Evolutionary conservation across 2,113 vertebrate species (phyloP).

Genomic region (Polypterus senegalus): DNA sequence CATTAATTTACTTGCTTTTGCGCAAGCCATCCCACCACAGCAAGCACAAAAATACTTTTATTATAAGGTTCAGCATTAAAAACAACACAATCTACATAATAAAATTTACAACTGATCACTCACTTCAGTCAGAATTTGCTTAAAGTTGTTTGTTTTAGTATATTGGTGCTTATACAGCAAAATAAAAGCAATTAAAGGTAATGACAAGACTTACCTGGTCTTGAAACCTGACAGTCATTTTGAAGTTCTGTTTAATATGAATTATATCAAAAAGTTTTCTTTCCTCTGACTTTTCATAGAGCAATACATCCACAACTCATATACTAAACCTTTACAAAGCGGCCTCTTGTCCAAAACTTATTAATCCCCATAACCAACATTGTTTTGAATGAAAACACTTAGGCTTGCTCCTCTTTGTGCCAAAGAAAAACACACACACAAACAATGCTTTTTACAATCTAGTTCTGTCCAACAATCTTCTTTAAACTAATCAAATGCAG

Average conservation of each 20-base stretch:
- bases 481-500: conserved; percentile 16
- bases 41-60: too few species aligned
- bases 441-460: conserved; percentile 12
- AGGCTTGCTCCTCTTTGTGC: not conserved
- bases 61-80: too few species aligned
- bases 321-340: not conserved
- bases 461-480: conserved; percentile 17
- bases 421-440: not conserved
- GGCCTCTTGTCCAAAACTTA: not conserved
- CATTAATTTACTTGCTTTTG: too few species aligned
- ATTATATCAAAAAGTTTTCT: too few species aligned
- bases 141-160: not conserved
- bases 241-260: not conserved
- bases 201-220: conserved; percentile 17
- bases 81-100: too few species aligned
- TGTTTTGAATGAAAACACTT: not conserved
- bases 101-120: not conserved
- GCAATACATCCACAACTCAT: not conserved
- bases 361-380: not conserved
- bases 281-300: too few species aligned
- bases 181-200: too few species aligned
- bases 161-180: too few species aligned
- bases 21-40: too few species aligned
- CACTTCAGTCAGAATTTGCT: not conserved
- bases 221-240: conserved; percentile 25